Percentiles rank a stretch among this genome's conserved stretches.
phyloP scores from a whole-genome alignment of 2,797 vertebrate genomes.

The Cryptoprocta ferox region DNA sequence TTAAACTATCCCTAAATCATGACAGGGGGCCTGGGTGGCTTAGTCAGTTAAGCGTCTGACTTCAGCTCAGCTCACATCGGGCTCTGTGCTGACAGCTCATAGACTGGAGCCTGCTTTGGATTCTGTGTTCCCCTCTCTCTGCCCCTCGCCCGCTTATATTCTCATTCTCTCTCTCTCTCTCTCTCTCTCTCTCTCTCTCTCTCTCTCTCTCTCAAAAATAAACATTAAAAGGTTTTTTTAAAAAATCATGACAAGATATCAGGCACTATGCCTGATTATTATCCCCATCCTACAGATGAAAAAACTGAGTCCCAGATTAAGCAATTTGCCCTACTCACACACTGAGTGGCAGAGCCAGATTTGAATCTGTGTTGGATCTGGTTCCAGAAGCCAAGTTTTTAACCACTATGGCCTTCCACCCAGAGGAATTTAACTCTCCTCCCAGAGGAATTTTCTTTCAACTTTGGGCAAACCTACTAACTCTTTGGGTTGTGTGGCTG shows the following conservation, averaged over 20 bases:
- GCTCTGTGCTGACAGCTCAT: too few relatives aligned
- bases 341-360: not conserved
- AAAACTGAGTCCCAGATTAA: not conserved
- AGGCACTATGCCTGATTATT: too few relatives aligned
- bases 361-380: not conserved
- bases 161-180: too few relatives aligned
- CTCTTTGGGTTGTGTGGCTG: not conserved
- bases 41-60: too few relatives aligned
- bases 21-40: not conserved
- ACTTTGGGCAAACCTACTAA: not conserved
- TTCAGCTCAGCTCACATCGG: too few relatives aligned
- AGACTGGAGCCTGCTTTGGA: too few relatives aligned
- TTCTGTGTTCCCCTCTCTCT: too few relatives aligned
- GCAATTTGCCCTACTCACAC: not conserved
- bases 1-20: not conserved
- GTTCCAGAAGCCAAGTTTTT: not conserved
- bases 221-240: too few relatives aligned
- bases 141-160: too few relatives aligned
- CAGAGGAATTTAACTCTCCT: not conserved
- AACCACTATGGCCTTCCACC: not conserved
- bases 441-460: constrained; percentile 32
- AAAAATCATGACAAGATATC: not conserved
- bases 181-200: too few relatives aligned
- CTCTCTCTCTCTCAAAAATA: too few relatives aligned
- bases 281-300: not conserved